Base-by-base conservation (phyloP, 1,140 invertebrate species). In the Drosophila pseudoananassae region DNA sequence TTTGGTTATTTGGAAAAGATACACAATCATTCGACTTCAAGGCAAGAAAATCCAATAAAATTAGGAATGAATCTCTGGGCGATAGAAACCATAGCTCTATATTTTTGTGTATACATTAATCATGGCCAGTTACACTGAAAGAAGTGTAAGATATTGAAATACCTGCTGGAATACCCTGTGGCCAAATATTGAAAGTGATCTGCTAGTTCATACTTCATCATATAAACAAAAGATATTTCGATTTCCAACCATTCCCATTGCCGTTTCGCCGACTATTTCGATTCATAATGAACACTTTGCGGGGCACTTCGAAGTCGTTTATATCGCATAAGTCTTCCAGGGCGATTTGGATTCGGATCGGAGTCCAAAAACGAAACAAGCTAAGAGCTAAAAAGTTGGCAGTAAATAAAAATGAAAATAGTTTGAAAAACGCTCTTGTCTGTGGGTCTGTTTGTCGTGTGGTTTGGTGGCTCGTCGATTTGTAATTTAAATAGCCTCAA, bases 401-500 rank as follows among this genome's bases (percentile, higher is more conserved):
- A 87, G 75, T 83, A 87, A 83, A 87, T 87, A 88, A 88, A 87
- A 83, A 70, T 88, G 66, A 83, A 87, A 88, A 87, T 87, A 88
- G 82, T 87, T 70, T 88, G 70, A 75, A 70, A 84, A 88, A 88
- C 88, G 58, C 73, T 65, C 57, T 51, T 54, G 20, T 38, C 70
- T 59, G 55, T 15, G 59, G 55, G 55, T 23, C 52, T 54, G 65
- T 65, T 65, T 47, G 58, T 55, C 45, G 56, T 59, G 20, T 56
- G 53, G 58, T 49, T 53, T 61, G 47, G 40, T 61, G 47, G 40
- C 75, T 53, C 73, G 75, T 81, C 87, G 85, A 85, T 90, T 87
- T 87, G 76, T 87, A 90, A 90, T 90, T 90, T 90, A 90, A 90
- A 90, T 90, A 85, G 81, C 85, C 74, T 90, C 85, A 90, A 90